Conservation (phyloP, 1,140 invertebrate species). For the Sesamia nonagrioides region DNA sequence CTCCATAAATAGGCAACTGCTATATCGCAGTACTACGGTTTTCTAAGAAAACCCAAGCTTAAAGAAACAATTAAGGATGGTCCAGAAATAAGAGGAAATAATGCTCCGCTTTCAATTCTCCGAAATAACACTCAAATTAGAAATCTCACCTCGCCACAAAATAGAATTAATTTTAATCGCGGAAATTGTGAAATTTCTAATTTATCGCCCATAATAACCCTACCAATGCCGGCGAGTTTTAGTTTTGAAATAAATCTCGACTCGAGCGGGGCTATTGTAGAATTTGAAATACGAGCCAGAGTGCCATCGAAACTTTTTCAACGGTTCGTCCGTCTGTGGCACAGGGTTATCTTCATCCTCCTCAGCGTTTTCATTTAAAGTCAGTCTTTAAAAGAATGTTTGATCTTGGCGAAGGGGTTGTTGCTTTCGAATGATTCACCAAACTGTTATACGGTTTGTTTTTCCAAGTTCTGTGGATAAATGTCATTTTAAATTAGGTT, state of each 20-base stretch:
- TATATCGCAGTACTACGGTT: too few species aligned
- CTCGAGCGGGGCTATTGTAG: constrained; percentile 41
- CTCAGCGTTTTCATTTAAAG: constrained; percentile 45
- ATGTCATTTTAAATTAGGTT: not conserved
- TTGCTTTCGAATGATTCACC: constrained; percentile 5
- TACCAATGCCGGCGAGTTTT: constrained; percentile 39
- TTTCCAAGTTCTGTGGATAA: not conserved
- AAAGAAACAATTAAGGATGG: too few species aligned
- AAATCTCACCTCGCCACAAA: constrained; percentile 8
- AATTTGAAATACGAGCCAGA: constrained; percentile 46
- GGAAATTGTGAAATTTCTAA: constrained; percentile 38
- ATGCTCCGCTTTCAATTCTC: not conserved
- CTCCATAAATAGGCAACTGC: too few species aligned
- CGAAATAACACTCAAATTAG: constrained; percentile 5
- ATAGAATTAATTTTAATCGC: constrained; percentile 34
- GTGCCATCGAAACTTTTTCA: constrained; percentile 48
- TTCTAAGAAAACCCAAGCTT: not conserved
- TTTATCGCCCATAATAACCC: constrained; percentile 39
- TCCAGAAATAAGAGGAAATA: not conserved
- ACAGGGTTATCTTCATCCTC: constrained; percentile 37
- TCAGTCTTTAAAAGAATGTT: constrained; percentile 35
- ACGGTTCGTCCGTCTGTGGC: constrained; percentile 31
- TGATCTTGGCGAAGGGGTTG: constrained; percentile 10
- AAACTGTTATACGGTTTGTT: not conserved
- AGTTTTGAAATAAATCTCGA: constrained; percentile 48